A percentile compares a stretch with the other conserved stretches of the same genome.
Evolutionary conservation across 2,113 vertebrate species (phyloP).

Genomic region (Sceloporus tristichus): DNA sequence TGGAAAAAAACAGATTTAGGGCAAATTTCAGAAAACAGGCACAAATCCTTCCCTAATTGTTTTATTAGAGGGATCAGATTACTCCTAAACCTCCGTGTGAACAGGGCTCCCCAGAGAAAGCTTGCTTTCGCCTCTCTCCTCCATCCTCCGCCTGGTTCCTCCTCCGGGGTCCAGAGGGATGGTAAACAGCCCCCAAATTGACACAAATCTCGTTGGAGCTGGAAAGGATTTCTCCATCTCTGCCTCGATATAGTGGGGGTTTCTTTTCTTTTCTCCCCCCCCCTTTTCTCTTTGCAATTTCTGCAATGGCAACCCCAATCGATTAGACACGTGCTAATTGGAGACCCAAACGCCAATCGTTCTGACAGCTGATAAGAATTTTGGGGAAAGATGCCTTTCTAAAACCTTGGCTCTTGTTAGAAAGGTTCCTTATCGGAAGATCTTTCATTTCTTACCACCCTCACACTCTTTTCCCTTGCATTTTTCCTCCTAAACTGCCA

Average conservation of each 20-base stretch:
- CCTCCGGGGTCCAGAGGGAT: not conserved
- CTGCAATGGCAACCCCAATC: constrained; percentile 10
- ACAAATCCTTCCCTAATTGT: constrained; percentile 36
- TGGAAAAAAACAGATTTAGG: not conserved
- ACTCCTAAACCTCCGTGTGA: constrained; percentile 36
- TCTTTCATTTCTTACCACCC: too few relatives aligned
- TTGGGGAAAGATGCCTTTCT: not conserved
- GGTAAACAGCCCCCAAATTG: constrained; percentile 14
- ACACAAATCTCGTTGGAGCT: constrained; percentile 29
- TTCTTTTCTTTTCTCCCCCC: not conserved
- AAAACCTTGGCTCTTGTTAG: not conserved
- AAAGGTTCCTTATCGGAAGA: not conserved
- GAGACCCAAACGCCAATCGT: constrained; percentile 22
- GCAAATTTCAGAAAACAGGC: constrained; percentile 32
- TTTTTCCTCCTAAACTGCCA: not conserved
- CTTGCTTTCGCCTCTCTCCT: not conserved
- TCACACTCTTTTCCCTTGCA: too few relatives aligned
- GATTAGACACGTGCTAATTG: constrained; percentile 34
- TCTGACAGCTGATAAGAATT: constrained; percentile 19
- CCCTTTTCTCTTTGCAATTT: too few relatives aligned
- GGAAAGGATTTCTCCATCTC: constrained; percentile 12
- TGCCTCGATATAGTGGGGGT: not conserved
- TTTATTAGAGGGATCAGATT: constrained; percentile 45
- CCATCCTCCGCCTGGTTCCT: not conserved
- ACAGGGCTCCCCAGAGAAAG: constrained; percentile 28